These are phyloP conservation scores for Alligator mississippiensis DNA, from an alignment of 2,113 vertebrate species.

Conservation along the genomic window DNA sequence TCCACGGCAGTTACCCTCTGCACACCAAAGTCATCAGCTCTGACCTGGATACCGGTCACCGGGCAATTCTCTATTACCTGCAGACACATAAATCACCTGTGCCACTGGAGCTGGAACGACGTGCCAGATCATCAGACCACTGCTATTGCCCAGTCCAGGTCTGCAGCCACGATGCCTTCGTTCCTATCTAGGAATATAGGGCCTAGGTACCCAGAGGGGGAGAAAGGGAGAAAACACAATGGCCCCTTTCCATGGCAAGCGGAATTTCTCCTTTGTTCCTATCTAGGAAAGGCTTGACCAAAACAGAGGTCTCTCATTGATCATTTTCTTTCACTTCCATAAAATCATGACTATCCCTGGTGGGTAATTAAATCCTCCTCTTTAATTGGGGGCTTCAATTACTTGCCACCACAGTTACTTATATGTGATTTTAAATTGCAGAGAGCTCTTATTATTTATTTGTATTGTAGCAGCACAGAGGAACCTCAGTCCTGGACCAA, in stretches of 20 bases:
- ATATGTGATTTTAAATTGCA: accelerated
- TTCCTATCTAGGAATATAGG: background rate
- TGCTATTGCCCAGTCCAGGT: accelerated
- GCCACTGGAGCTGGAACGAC: background rate
- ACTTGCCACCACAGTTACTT: background rate
- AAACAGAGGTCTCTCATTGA: accelerated
- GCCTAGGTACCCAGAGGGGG: too few relatives aligned
- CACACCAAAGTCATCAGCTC: constrained; percentile 85
- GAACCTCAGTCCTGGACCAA: background rate
- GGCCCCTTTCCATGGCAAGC: background rate
- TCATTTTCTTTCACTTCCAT: background rate
- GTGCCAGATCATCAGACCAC: accelerated
- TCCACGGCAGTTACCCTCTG: constrained; percentile 88
- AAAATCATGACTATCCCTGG: background rate
- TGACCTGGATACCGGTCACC: constrained; percentile 88
- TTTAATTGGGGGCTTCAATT: background rate
- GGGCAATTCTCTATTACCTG: constrained; percentile 97
- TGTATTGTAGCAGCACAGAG: background rate
- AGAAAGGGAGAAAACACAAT: too few relatives aligned
- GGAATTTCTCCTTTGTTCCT: too few relatives aligned
- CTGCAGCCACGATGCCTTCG: too few relatives aligned
- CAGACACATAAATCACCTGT: background rate
- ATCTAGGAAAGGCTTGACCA: background rate
- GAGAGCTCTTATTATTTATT: background rate
- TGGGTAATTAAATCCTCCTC: background rate